A percentile compares a stretch with the other conserved stretches of the same genome.
These are phyloP conservation scores for Chunga burmeisteri DNA, from an alignment of 2,113 vertebrate genomes.

Conservation along the genomic window DNA sequence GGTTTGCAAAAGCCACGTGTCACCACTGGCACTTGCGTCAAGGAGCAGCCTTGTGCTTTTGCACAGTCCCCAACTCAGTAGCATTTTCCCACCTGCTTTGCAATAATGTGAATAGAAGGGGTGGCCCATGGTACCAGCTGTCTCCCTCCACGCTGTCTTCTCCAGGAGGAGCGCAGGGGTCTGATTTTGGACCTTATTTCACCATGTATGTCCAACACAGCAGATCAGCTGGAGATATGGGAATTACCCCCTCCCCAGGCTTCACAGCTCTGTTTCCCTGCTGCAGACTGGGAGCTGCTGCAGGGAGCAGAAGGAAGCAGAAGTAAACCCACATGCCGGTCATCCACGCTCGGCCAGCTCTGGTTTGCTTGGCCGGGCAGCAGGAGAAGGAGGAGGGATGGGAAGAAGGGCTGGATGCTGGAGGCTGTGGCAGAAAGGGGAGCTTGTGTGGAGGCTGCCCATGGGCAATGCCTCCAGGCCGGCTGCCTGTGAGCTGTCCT, in stretches of 20 bases:
- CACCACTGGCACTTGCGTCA: background rate
- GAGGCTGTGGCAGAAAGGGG: background rate
- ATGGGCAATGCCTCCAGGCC: accelerated
- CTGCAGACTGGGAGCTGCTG: background rate
- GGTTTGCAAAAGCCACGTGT: background rate
- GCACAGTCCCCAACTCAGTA: background rate
- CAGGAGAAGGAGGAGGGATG: background rate
- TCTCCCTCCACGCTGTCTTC: background rate
- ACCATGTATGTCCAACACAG: accelerated
- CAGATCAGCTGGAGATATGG: accelerated
- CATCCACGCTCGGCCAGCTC: background rate
- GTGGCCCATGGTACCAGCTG: background rate
- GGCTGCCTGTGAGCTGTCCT: background rate
- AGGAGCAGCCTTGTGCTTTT: background rate
- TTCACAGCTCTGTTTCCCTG: accelerated
- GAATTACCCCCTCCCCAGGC: background rate
- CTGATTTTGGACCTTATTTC: background rate
- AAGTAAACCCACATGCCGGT: background rate
- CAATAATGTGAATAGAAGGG: background rate
- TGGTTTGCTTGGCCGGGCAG: background rate
- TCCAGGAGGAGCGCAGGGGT: background rate
- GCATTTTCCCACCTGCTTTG: background rate
- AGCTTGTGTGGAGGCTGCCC: background rate
- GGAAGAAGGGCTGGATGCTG: background rate
- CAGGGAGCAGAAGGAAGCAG: background rate